Conservation (phyloP, 1,140 invertebrate genomes). For the Drosophila insularis region DNA sequence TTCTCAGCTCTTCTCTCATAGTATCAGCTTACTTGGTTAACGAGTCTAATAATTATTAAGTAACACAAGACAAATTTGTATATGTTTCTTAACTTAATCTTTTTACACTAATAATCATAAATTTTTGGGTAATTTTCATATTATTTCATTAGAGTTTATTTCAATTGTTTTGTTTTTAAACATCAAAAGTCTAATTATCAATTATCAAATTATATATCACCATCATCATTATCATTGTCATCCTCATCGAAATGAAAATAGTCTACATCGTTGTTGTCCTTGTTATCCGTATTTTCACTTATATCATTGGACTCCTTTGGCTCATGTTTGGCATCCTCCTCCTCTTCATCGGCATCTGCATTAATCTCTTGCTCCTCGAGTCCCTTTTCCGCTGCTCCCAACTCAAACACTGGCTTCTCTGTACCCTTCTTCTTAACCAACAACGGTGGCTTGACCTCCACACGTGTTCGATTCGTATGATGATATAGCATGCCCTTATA, state of each 20-base stretch:
- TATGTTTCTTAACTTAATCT: too few relatives aligned
- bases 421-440: slow-evolving; percentile 22
- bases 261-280: slow-evolving; percentile 42
- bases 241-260: slow-evolving; percentile 61
- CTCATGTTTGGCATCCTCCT: slow-evolving; percentile 7
- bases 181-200: slow-evolving; percentile 40
- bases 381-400: slow-evolving; percentile 71
- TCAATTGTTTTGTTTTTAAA: slow-evolving; percentile 31
- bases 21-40: too few relatives aligned
- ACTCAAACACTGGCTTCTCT: slow-evolving; percentile 44
- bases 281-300: not conserved
- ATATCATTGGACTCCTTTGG: not conserved
- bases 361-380: slow-evolving; percentile 17
- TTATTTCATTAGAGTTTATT: slow-evolving; percentile 1
- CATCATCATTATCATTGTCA: slow-evolving; percentile 21
- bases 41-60: too few relatives aligned
- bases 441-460: slow-evolving; percentile 66
- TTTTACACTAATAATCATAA: too few relatives aligned
- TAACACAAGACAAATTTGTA: too few relatives aligned
- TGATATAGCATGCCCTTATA: slow-evolving; percentile 70
- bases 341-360: slow-evolving; percentile 6
- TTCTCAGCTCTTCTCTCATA: too few relatives aligned
- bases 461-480: slow-evolving; percentile 57
- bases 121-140: not conserved
- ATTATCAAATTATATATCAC: slow-evolving; percentile 7